Base-by-base conservation (phyloP, 2,888 invertebrate species). In the Caenorhabditis wallacei region DNA sequence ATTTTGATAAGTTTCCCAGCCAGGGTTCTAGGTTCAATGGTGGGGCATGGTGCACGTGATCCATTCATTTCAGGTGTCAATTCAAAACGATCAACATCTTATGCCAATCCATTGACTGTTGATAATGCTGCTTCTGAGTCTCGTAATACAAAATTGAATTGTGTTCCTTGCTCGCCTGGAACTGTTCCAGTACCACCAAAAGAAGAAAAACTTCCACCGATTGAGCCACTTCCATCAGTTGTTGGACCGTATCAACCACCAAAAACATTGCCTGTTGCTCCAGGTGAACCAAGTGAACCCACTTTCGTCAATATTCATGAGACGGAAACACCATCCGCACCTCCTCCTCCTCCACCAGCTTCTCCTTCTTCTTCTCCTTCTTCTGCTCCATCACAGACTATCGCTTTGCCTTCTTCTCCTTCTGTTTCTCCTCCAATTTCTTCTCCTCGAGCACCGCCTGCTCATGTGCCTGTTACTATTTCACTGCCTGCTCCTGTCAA, bases 131-230 rank as follows among this genome's bases (percentile, higher is more conserved):
- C 83, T 13, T 70, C 69, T n/a, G 64, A 83, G 40, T 79, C 83
- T 22, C 54, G 66, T 16, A 83, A 83, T 64, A 75, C 83, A 4
- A 79, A 80, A 54, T 26, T 83, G 20, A 63, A 59, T 20, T 83
- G 83, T 75, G 26, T 83, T n/a, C 83, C 83, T 24, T 83, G 83
- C 66, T 72, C 63, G 1, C 83, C 83, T 2, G 83, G 74, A 53
- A 30, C 61, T 20, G 66, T 57, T 7, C 51, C 79, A 43, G 70
- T 63, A 1, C 69, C 79, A 20, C 83, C 83, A 30, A 80, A 68
- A 63, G 57, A 82, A 54, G 61, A 57, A n/a, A 43, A 30, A 54
- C 69, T 82, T 4, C 82, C 82, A 2, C 72, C 78, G 11, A 72
- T 82, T 30, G 68, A 61, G n/a, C 78, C 78, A 30, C 69, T 82